Base-by-base conservation (phyloP, 2,113 vertebrate species). In the Rissa tridactyla region DNA sequence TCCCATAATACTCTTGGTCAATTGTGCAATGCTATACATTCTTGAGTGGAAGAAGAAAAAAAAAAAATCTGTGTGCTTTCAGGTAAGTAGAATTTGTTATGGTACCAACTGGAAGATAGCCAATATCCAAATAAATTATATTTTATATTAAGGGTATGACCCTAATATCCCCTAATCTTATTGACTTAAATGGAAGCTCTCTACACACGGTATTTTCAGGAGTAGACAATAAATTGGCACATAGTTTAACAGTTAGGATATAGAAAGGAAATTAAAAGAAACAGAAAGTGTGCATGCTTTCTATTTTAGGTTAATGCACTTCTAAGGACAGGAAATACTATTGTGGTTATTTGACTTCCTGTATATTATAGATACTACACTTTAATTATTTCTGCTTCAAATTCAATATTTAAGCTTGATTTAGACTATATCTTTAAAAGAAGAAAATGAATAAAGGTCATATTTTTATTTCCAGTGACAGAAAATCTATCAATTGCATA, bases 331-430 rank as follows among this genome's bases (percentile, higher is more conserved):
- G 92, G 93, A 95, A 71, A 80, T 52, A 94, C 78, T 90, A 64
- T 8, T 73, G 78, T 62, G 82, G 91, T 79, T 95, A 80, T 95
- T 93, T 91, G 66, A 89, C 88, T 92, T 95, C 92, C 94, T 93
- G 61, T 92, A 55, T 90, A 86, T 91, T 90, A 78, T 29, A 92
- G 82, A 82, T 91, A 82, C 44, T 84, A 79, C 11, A 61, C 69
- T 94, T 91, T 64, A 95, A 93, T 95, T 93, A 92, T 96, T 96
- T 88, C 61, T 91, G 81, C 88, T 94, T 92, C 88, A 92, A 94
- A 91, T 91, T 86, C 95, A 94, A 91, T 96, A 95, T 84, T 93
- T 96, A 92, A 76, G 49, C 80, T 91, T 94, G 83, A 95, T 92
- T 84, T 76, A 69, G 58, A 79, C 52, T 60, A 18, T 84, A 86